Percentiles rank a stretch among this genome's conserved stretches.
These are phyloP conservation scores for Euplagia quadripunctaria DNA, from an alignment of 2,888 invertebrate genomes.

Conservation along the genomic window DNA sequence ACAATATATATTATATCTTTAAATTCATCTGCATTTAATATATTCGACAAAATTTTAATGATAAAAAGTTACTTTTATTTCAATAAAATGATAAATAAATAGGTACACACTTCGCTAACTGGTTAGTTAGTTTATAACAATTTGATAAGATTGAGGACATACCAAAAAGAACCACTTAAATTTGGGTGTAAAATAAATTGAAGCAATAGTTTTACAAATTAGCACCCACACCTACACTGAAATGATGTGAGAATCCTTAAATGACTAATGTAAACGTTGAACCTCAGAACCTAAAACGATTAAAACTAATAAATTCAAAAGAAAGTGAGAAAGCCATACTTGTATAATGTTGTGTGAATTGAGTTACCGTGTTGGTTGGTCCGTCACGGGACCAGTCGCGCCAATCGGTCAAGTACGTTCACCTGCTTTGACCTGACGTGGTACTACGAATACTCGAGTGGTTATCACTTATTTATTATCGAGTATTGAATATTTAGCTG, in stretches of 20 bases:
- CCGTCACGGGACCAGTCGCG: conserved; percentile 49
- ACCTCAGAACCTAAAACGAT: background rate
- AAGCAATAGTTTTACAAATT: too few species aligned
- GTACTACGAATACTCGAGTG: conserved; percentile 57
- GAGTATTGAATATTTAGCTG: background rate
- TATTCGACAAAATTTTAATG: too few species aligned
- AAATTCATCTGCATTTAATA: too few species aligned
- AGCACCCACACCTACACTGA: too few species aligned
- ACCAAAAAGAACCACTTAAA: too few species aligned
- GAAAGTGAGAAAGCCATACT: conserved; percentile 53
- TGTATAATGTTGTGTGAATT: conserved; percentile 52
- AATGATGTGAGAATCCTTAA: background rate
- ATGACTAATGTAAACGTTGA: background rate
- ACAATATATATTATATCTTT: too few species aligned
- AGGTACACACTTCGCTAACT: too few species aligned
- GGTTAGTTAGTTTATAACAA: too few species aligned
- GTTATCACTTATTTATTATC: conserved; percentile 14
- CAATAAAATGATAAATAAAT: too few species aligned
- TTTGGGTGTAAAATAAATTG: too few species aligned
- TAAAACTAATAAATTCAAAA: conserved; percentile 13
- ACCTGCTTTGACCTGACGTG: conserved; percentile 67
- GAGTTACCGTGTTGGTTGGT: conserved; percentile 27
- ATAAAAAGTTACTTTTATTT: too few species aligned
- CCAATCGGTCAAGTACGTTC: conserved; percentile 78
- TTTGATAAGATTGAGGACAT: too few species aligned